Percentiles rank a stretch among this genome's conserved stretches.
Conservation (phyloP, 2,888 invertebrate genomes). For the Limnephilus lunatus region DNA sequence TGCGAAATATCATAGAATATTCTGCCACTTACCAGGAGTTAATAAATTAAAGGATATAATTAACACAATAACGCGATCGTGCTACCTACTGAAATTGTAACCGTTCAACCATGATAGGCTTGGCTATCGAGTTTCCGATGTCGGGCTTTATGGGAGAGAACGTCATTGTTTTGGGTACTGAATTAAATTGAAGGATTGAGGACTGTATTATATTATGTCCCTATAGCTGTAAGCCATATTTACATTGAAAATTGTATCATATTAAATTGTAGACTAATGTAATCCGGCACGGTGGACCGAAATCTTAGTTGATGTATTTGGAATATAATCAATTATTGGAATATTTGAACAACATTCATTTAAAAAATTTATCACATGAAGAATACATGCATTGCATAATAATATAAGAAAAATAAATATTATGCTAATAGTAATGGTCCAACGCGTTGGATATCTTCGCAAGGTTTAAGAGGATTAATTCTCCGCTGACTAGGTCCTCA, state of each 20-base stretch:
- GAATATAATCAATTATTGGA: neutral
- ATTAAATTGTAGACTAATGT: neutral
- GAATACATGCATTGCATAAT: neutral
- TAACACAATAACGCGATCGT: constrained; percentile 11
- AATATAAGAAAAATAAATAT: neutral
- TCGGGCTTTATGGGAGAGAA: neutral
- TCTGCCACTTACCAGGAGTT: neutral
- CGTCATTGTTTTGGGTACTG: neutral
- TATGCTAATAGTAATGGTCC: neutral
- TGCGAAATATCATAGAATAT: neutral
- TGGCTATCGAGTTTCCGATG: constrained; percentile 10
- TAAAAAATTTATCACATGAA: neutral
- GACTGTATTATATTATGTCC: neutral
- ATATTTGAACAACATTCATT: neutral
- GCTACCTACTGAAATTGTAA: neutral
- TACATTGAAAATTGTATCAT: neutral
- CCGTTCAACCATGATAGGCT: neutral
- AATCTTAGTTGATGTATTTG: neutral
- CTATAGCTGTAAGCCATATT: neutral
- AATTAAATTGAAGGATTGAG: neutral
- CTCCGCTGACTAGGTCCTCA: no score
- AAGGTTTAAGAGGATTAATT: no score
- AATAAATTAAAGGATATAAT: constrained; percentile 13
- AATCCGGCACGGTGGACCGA: constrained; percentile 9
- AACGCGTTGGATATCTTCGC: no score